Evolutionary conservation across 1,140 invertebrate species (phyloP).

Genomic region (Drosophila seguyi): DNA sequence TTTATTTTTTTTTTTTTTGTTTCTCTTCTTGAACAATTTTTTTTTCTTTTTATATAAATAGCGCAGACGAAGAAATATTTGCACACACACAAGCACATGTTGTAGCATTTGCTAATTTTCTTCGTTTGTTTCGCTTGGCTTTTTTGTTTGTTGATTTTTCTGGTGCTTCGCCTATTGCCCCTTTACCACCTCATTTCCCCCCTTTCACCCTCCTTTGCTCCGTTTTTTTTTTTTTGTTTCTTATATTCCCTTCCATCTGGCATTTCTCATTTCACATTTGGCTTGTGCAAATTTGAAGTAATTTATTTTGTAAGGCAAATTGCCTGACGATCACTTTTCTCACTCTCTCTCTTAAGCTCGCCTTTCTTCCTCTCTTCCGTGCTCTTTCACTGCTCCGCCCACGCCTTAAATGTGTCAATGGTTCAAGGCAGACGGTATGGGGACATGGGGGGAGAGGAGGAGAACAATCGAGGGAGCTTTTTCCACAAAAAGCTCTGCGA

Average conservation of each 20-base stretch:
- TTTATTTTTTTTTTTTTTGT: slow-evolving; percentile 23
- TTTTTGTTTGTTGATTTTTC: slow-evolving; percentile 49
- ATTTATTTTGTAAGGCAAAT: slow-evolving; percentile 17
- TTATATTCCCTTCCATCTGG: slow-evolving; percentile 2
- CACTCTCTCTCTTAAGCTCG: slow-evolving; percentile 25
- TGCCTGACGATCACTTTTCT: slow-evolving; percentile 27
- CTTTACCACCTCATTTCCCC: background rate
- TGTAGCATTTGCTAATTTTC: slow-evolving; percentile 54
- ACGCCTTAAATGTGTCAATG: slow-evolving; percentile 73
- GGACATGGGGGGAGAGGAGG: background rate
- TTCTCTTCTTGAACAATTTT: slow-evolving; percentile 10
- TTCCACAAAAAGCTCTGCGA: slow-evolving; percentile 14
- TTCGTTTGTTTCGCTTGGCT: slow-evolving; percentile 42
- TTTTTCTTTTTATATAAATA: slow-evolving; percentile 70
- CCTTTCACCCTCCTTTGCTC: too few species aligned
- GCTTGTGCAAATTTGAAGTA: background rate
- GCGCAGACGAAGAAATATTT: slow-evolving; percentile 81
- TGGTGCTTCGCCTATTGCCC: slow-evolving; percentile 16
- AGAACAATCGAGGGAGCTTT: slow-evolving; percentile 22
- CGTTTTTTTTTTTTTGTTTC: background rate
- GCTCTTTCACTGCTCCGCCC: slow-evolving; percentile 30
- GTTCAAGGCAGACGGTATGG: slow-evolving; percentile 64
- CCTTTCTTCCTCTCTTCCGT: slow-evolving; percentile 11
- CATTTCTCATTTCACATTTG: slow-evolving; percentile 36
- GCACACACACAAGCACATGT: slow-evolving; percentile 49